These are phyloP conservation scores for Geodia barretti DNA, from an alignment of 37 sponge, comb jelly and placozoan species.

Conservation along the genomic window DNA sequence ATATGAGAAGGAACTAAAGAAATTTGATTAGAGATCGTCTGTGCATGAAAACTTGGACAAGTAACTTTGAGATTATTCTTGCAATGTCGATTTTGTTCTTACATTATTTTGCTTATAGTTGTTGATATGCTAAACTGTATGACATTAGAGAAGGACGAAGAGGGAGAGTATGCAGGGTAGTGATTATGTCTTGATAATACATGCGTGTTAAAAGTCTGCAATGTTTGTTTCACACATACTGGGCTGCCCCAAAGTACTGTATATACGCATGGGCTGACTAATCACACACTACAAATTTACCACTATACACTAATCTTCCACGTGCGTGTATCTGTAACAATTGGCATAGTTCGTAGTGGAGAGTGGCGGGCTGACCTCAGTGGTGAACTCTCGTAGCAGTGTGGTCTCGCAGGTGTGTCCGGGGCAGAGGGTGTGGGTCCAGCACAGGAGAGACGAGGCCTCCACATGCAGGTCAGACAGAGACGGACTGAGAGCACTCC, in stretches of 20 bases:
- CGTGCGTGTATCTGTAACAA: background rate
- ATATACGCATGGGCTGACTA: background rate
- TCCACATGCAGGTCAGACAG: conserved; percentile 18
- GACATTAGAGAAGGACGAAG: no score
- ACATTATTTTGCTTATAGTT: no score
- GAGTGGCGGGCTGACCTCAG: conserved; percentile 3
- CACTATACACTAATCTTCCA: background rate
- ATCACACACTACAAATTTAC: background rate
- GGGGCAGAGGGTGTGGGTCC: conserved; percentile 19
- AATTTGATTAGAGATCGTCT: no score
- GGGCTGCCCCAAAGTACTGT: no score
- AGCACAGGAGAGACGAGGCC: conserved; percentile 25
- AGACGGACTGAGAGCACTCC: conserved; percentile 23
- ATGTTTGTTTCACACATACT: no score
- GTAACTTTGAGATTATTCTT: no score
- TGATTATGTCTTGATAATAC: no score
- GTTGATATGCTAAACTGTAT: no score
- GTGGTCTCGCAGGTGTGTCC: conserved; percentile 19
- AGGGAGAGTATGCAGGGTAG: no score
- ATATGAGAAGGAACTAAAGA: background rate
- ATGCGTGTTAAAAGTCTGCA: no score
- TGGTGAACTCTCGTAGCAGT: conserved; percentile 38
- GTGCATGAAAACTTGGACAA: no score
- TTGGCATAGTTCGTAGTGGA: background rate
- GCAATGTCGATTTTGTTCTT: no score